Percentiles rank a stretch among this genome's conserved stretches.
Evolutionary conservation across 2,113 vertebrate species (phyloP).

Genomic region (Microtus pennsylvanicus): DNA sequence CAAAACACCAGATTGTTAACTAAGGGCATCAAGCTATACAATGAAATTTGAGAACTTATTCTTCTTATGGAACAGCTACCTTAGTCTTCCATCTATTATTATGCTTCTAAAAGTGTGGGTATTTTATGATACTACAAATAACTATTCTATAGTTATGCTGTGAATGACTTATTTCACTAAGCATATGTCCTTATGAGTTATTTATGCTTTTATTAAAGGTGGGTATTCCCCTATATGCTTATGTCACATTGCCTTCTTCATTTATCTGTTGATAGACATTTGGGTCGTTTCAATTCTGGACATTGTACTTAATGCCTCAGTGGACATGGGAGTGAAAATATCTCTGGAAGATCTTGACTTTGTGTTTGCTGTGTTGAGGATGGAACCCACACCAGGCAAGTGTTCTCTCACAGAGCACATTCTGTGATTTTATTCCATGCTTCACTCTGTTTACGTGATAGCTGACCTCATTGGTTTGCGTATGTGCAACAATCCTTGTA

Average conservation of each 20-base stretch:
- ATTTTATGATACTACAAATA: neutral
- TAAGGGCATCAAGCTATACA: neutral
- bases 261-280: neutral
- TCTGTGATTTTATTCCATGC: neutral
- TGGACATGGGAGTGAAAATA: neutral
- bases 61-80: neutral
- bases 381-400: neutral
- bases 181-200: neutral
- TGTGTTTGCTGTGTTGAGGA: neutral
- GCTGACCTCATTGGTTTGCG: neutral
- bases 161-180: neutral
- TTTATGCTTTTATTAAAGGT: neutral
- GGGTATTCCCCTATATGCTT: neutral
- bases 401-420: neutral
- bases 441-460: neutral
- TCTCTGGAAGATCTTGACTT: neutral
- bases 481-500: neutral
- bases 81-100: neutral
- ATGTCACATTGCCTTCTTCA: neutral
- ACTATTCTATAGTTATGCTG: neutral
- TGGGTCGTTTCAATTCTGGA: neutral
- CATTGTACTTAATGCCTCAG: neutral
- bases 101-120: conserved; percentile 8
- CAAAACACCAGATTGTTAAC: neutral
- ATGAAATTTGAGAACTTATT: neutral